Conservation (phyloP, 1,140 invertebrate genomes). For the Uloborus diversus region DNA sequence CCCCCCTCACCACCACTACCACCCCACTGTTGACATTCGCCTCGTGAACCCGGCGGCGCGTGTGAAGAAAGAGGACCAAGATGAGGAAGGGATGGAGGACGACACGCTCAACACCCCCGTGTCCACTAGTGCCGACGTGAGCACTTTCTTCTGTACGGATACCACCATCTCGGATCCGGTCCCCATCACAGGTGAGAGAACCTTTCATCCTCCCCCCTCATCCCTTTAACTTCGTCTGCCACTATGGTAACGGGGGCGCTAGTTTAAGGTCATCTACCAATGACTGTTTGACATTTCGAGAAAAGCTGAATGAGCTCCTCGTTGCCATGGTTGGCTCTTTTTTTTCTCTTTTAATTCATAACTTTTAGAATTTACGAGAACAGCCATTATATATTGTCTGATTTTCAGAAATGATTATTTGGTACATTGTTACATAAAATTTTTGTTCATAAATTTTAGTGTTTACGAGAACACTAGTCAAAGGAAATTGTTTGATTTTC, state of each 20-base stretch:
- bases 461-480: too few species aligned
- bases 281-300: conserved; percentile 53
- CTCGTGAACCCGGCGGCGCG: conserved; percentile 24
- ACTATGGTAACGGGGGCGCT: too few species aligned
- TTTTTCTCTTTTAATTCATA: not conserved
- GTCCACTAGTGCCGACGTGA: conserved; percentile 52
- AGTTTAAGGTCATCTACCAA: conserved; percentile 34
- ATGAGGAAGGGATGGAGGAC: conserved; percentile 14
- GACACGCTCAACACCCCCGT: conserved; percentile 58
- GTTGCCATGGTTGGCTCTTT: not conserved
- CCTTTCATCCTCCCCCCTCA: not conserved
- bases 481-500: too few species aligned
- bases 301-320: conserved; percentile 26
- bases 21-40: conserved; percentile 49
- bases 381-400: too few species aligned
- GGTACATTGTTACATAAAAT: too few species aligned
- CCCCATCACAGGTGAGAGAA: conserved; percentile 57
- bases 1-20: not conserved
- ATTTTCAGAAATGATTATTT: too few species aligned
- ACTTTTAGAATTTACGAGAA: too few species aligned
- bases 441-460: too few species aligned
- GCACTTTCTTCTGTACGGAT: conserved; percentile 56
- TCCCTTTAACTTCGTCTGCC: too few species aligned
- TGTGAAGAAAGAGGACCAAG: conserved; percentile 28
- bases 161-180: conserved; percentile 57